These are phyloP conservation scores for Gambelia wislizenii DNA, from an alignment of 2,797 vertebrate genomes.

Conservation along the genomic window DNA sequence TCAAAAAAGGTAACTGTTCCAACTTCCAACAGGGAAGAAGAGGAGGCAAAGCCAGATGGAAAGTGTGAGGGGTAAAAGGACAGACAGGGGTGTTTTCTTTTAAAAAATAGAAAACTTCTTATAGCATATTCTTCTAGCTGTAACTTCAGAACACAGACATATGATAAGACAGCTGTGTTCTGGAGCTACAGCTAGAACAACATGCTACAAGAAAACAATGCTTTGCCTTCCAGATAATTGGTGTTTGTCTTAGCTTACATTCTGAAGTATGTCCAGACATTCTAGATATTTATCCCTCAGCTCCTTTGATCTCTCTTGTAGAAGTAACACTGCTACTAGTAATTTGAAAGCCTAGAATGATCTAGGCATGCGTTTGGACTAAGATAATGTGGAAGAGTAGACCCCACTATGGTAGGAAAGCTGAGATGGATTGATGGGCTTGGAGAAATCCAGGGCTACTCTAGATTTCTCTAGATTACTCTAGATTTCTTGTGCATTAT, in stretches of 20 bases:
- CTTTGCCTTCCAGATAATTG: background rate
- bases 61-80: background rate
- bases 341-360: background rate
- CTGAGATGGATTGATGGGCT: background rate
- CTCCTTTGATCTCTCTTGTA: background rate
- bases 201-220: no score
- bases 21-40: no score
- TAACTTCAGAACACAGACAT: background rate
- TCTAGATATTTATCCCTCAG: background rate
- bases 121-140: background rate
- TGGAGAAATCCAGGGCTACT: background rate
- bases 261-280: background rate
- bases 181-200: no score
- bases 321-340: background rate
- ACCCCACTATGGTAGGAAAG: background rate
- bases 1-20: no score
- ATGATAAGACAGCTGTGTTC: no score
- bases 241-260: background rate
- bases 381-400: background rate
- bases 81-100: no score
- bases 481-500: no score
- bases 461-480: no score
- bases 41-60: background rate
- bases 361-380: background rate
- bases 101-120: no score